These are phyloP conservation scores for Canis aureus DNA, from an alignment of 2,113 vertebrate species.

Conservation along the genomic window DNA sequence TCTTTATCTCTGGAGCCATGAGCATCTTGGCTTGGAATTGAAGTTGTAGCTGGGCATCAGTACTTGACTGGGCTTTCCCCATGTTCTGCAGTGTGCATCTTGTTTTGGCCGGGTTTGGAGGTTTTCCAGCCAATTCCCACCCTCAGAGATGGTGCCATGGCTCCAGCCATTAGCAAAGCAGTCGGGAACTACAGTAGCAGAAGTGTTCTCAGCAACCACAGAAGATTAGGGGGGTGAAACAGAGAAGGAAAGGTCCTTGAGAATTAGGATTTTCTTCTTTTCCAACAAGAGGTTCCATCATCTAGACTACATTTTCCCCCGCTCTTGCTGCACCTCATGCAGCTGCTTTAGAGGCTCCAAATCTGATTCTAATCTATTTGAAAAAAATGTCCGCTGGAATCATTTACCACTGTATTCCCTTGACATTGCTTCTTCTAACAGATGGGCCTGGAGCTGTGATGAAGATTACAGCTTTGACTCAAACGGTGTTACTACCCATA, in stretches of 20 bases:
- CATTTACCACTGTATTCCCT: not conserved
- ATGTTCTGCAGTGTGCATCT: not conserved
- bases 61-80: not conserved
- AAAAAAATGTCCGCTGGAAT: not conserved
- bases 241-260: not conserved
- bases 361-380: not conserved
- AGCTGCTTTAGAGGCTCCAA: not conserved
- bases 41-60: not conserved
- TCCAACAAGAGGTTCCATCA: not conserved
- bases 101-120: not conserved
- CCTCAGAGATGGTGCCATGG: not conserved
- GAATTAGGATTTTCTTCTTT: not conserved
- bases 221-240: not conserved
- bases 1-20: not conserved
- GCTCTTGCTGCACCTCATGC: not conserved
- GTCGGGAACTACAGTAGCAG: not conserved
- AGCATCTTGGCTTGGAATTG: not conserved
- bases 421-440: not conserved
- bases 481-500: not conserved
- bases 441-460: not conserved
- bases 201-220: not conserved
- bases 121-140: not conserved
- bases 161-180: not conserved
- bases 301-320: not conserved
- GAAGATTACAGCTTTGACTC: not conserved